phyloP scores from a whole-genome alignment of 2,113 vertebrate species.

The Mesocricetus auratus region DNA sequence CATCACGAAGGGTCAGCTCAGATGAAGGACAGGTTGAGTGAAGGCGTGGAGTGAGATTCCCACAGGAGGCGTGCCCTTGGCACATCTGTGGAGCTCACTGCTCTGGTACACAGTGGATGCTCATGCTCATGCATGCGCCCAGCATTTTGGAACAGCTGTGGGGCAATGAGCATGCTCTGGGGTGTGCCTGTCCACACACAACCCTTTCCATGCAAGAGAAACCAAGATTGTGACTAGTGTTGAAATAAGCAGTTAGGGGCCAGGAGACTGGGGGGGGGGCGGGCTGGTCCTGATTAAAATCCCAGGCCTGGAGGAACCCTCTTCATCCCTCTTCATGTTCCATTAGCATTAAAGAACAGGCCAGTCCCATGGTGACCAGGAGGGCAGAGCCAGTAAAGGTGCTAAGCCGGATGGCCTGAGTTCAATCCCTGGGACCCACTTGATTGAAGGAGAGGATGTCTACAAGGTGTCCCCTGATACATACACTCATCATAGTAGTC shows the following conservation, averaged over 20 bases:
- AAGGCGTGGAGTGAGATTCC: not conserved
- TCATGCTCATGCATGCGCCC: rapidly evolving
- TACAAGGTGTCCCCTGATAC: not conserved
- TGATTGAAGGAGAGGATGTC: too few relatives aligned
- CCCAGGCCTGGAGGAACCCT: not conserved
- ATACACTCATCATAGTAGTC: not conserved
- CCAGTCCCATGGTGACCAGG: not conserved
- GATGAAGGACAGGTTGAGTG: rapidly evolving
- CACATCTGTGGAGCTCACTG: too few relatives aligned
- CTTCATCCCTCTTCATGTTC: too few relatives aligned
- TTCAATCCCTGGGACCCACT: not conserved
- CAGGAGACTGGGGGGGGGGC: not conserved
- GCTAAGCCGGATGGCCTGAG: not conserved
- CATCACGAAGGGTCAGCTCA: not conserved
- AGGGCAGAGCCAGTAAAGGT: not conserved
- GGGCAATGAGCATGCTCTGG: not conserved
- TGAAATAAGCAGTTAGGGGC: rapidly evolving
- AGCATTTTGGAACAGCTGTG: too few relatives aligned
- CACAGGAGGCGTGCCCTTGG: not conserved
- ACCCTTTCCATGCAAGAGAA: rapidly evolving
- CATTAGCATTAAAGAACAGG: not conserved
- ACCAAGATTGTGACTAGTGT: not conserved
- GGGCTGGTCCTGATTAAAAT: not conserved
- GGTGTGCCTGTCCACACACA: not conserved
- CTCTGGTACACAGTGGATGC: not conserved